These are phyloP conservation scores for Drosophila eugracilis DNA, from an alignment of 1,140 invertebrate genomes.

Conservation along the genomic window DNA sequence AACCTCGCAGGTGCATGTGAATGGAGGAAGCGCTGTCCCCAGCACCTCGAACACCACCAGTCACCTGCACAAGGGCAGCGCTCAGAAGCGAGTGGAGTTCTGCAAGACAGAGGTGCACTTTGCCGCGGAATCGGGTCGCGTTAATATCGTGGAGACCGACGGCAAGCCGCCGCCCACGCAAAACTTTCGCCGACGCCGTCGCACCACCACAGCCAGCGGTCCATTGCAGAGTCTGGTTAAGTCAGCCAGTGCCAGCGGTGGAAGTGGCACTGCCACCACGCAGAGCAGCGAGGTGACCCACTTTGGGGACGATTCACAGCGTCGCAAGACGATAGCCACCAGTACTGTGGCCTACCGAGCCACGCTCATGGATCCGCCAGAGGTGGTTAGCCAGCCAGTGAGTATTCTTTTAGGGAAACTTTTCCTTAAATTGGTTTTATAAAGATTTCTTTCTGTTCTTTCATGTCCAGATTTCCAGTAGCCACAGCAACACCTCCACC, in stretches of 20 bases:
- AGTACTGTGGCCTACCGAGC: slow-evolving; percentile 74
- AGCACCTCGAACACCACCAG: slow-evolving; percentile 76
- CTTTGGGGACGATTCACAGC: slow-evolving; percentile 69
- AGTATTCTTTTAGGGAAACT: no score
- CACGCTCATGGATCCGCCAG: slow-evolving; percentile 71
- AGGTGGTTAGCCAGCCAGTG: slow-evolving; percentile 55
- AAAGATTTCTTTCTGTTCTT: fast-evolving
- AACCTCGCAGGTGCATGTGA: slow-evolving; percentile 78
- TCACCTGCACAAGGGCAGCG: slow-evolving; percentile 44
- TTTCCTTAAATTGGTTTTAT: no score
- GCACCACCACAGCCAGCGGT: slow-evolving; percentile 85
- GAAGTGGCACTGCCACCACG: slow-evolving; percentile 11
- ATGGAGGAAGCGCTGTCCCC: slow-evolving; percentile 29
- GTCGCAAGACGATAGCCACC: slow-evolving; percentile 56
- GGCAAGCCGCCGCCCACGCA: slow-evolving; percentile 93
- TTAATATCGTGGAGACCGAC: slow-evolving; percentile 94
- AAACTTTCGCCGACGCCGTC: slow-evolving; percentile 89
- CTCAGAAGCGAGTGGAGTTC: slow-evolving; percentile 91
- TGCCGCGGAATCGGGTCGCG: slow-evolving; percentile 91
- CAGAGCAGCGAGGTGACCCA: slow-evolving; percentile 55
- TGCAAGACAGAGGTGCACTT: slow-evolving; percentile 95
- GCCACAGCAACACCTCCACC: neutral
- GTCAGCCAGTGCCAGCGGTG: slow-evolving; percentile 49
- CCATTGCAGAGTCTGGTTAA: slow-evolving; percentile 77
- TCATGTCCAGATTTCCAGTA: neutral